These are phyloP conservation scores for Eptesicus fuscus DNA, from an alignment of 2,113 vertebrate genomes.

Conservation along the genomic window DNA sequence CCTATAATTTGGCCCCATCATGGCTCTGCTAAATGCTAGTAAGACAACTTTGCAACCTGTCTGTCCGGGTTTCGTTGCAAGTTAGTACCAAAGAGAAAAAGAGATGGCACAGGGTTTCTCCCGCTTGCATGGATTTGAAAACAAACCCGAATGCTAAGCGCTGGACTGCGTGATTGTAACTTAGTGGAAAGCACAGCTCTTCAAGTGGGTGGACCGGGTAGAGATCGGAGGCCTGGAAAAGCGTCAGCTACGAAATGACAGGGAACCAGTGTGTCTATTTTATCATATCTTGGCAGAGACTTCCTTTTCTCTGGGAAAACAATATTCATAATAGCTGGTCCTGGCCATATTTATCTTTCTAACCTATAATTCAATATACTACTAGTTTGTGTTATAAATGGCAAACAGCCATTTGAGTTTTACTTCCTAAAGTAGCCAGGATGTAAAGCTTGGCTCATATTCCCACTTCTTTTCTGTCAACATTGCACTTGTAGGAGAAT, in stretches of 20 bases:
- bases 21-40: background rate
- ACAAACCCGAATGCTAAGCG: background rate
- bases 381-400: slow-evolving; percentile 29
- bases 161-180: background rate
- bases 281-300: background rate
- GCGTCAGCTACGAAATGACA: background rate
- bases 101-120: background rate
- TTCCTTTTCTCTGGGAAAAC: slow-evolving; percentile 37
- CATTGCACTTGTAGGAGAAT: background rate
- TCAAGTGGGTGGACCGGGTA: background rate
- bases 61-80: background rate
- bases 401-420: slow-evolving; percentile 2
- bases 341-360: slow-evolving; percentile 29
- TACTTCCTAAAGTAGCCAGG: background rate
- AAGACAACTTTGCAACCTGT: background rate
- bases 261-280: background rate
- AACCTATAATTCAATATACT: slow-evolving; percentile 30
- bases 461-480: background rate
- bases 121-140: background rate
- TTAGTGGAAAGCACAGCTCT: background rate
- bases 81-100: background rate
- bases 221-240: background rate
- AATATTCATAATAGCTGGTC: slow-evolving; percentile 18
- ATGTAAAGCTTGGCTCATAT: background rate
- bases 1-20: background rate